These are phyloP conservation scores for Puntigrus tetrazona DNA, from an alignment of 2,113 vertebrate genomes.

Conservation along the genomic window DNA sequence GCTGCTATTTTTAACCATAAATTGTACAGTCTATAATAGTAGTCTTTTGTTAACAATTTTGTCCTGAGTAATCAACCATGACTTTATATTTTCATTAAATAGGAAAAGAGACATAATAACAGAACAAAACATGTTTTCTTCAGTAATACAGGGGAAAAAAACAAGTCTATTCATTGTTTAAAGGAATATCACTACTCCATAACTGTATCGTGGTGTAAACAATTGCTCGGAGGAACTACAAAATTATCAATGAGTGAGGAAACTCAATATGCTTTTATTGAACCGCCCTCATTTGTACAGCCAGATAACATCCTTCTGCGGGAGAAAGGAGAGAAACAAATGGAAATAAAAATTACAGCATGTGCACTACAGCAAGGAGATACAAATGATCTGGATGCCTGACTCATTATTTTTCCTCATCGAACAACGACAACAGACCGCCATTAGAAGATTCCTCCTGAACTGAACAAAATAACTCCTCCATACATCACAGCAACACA, in stretches of 20 bases:
- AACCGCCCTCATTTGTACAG: conserved; percentile 40
- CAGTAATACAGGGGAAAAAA: neutral
- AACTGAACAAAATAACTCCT: conserved; percentile 3
- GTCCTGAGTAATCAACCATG: too few relatives aligned
- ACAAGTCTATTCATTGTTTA: neutral
- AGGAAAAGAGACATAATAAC: neutral
- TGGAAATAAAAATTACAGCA: neutral
- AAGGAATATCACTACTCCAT: conserved; percentile 23
- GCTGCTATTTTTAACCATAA: too few relatives aligned
- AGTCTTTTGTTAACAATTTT: too few relatives aligned
- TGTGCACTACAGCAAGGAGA: neutral
- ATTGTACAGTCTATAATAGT: too few relatives aligned
- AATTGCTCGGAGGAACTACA: conserved; percentile 17
- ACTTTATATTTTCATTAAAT: neutral
- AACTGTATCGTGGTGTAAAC: neutral
- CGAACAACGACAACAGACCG: neutral
- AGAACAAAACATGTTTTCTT: neutral
- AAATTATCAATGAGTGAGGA: conserved; percentile 25
- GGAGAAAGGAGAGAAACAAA: conserved; percentile 16
- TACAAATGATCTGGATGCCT: neutral
- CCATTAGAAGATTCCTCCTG: neutral
- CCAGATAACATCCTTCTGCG: conserved; percentile 20
- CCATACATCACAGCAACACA: neutral
- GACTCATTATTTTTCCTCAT: conserved; percentile 37
- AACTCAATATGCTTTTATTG: conserved; percentile 41